Conservation (phyloP, 2,113 vertebrate genomes). For the Sula dactylatra region DNA sequence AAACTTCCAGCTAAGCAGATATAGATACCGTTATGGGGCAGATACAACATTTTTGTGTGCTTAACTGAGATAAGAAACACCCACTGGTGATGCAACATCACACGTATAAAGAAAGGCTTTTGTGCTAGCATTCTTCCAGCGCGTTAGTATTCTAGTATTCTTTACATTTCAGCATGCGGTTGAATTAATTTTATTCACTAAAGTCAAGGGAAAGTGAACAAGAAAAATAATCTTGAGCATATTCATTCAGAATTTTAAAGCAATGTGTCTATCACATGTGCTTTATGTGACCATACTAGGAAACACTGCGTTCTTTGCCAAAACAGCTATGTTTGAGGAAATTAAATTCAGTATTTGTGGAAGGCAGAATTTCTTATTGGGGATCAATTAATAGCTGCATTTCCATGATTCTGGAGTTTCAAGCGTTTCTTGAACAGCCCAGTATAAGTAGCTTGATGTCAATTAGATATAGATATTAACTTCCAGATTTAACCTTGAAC, state of each 20-base stretch:
- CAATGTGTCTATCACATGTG: fast-evolving
- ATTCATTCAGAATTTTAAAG: neutral
- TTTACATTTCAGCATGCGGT: neutral
- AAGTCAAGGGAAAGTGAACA: neutral
- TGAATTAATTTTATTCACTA: neutral
- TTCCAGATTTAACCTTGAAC: neutral
- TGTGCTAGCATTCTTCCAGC: neutral
- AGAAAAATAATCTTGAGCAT: neutral
- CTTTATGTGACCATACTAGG: neutral
- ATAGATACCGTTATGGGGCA: neutral
- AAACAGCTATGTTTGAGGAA: neutral
- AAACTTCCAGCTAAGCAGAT: neutral
- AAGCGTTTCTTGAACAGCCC: neutral
- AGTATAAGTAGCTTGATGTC: neutral
- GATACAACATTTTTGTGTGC: neutral
- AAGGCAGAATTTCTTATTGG: neutral
- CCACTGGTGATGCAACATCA: neutral
- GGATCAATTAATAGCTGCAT: neutral
- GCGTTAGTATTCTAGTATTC: neutral
- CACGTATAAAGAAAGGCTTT: neutral
- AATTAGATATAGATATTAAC: neutral
- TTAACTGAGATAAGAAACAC: neutral
- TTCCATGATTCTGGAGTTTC: neutral
- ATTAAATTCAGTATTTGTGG: neutral
- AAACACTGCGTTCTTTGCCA: fast-evolving